Evolutionary conservation across 2,797 vertebrate genomes (phyloP).

Genomic region (Sebastes glaucus): DNA sequence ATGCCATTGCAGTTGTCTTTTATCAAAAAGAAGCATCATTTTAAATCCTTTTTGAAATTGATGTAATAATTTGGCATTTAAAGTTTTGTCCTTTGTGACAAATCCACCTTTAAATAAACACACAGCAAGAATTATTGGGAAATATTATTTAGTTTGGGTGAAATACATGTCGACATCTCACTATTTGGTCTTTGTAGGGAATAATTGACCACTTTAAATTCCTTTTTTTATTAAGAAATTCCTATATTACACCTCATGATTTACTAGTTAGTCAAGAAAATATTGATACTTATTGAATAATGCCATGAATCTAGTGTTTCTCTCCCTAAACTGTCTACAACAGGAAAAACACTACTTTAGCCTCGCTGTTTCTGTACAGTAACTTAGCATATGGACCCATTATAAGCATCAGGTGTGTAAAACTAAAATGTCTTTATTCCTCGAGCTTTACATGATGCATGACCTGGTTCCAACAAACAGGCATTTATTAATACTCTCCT

Average conservation of each 20-base stretch:
- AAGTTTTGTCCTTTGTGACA: not conserved
- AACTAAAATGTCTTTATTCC: slow-evolving; percentile 69
- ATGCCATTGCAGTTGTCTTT: not conserved
- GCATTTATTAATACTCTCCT: slow-evolving; percentile 55
- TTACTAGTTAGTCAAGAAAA: slow-evolving; percentile 17
- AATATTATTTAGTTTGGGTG: not conserved
- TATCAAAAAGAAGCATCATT: not conserved
- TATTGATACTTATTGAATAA: slow-evolving; percentile 31
- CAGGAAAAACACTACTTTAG: slow-evolving; percentile 59
- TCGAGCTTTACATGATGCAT: slow-evolving; percentile 57
- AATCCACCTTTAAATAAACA: not conserved
- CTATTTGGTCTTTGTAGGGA: slow-evolving; percentile 11
- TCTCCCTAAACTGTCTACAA: slow-evolving; percentile 31
- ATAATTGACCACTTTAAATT: slow-evolving; percentile 2
- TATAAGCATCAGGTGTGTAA: slow-evolving; percentile 56
- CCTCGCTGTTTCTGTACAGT: slow-evolving; percentile 34
- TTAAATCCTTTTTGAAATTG: not conserved
- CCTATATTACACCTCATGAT: slow-evolving; percentile 15
- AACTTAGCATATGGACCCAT: slow-evolving; percentile 46
- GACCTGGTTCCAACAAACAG: slow-evolving; percentile 69
- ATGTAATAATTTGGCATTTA: not conserved
- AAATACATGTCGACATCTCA: not conserved
- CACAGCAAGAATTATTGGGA: not conserved
- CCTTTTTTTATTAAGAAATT: not conserved
- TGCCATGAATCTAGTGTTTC: slow-evolving; percentile 28